A percentile compares a stretch with the other conserved stretches of the same genome.
Evolutionary conservation across 2,113 vertebrate species (phyloP).

Genomic region (Rallus limicola): DNA sequence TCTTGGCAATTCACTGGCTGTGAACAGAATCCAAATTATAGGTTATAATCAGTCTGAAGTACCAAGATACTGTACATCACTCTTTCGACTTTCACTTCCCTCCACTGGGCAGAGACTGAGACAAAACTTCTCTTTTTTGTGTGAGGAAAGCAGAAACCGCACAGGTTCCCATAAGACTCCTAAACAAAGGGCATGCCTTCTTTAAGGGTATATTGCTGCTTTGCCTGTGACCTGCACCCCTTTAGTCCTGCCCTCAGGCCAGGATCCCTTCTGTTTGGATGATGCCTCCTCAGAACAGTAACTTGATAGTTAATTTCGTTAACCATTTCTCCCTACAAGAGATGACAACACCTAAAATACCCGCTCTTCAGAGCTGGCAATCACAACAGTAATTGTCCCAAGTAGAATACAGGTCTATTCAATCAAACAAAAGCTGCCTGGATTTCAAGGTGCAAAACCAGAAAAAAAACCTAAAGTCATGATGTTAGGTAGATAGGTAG

Average conservation of each 20-base stretch:
- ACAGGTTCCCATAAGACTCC: background rate
- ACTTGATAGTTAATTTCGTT: background rate
- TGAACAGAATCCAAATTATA: background rate
- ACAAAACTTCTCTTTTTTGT: background rate
- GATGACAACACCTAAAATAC: background rate
- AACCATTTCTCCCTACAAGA: background rate
- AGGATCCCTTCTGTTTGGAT: background rate
- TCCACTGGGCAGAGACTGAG: background rate
- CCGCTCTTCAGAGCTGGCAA: background rate
- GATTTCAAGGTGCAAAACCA: background rate
- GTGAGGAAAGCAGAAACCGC: background rate
- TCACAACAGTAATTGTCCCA: background rate
- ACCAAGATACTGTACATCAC: background rate
- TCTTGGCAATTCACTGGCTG: background rate
- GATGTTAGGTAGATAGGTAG: background rate
- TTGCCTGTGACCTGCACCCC: background rate
- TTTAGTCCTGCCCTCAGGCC: background rate
- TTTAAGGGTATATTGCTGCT: background rate
- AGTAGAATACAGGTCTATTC: background rate
- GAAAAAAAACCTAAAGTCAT: background rate
- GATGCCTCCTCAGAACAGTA: background rate
- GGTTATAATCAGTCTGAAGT: background rate
- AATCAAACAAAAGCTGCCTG: background rate
- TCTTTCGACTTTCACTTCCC: background rate
- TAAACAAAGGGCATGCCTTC: background rate